Base-by-base conservation (phyloP, 2,797 vertebrate species). In the Gymnothorax reevesii region DNA sequence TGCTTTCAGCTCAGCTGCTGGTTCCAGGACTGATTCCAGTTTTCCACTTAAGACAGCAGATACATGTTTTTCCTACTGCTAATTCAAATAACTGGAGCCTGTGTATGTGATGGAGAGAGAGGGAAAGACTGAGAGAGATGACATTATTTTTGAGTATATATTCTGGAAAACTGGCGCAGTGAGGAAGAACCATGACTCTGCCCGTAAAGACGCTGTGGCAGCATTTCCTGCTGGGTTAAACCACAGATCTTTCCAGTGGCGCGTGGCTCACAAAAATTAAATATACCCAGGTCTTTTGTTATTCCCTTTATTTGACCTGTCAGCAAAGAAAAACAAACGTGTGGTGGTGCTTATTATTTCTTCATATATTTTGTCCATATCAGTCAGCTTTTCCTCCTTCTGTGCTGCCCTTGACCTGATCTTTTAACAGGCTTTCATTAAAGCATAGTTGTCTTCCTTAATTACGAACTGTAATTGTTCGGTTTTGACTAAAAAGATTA, bases 101-200 rank as follows among this genome's bases (percentile, higher is more conserved):
- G 75, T 54, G 49, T 20, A 22, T 17, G 49, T 6, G 71, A 42
- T 42, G 33, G 62, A 66, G 22, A 75, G 69, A 69, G 66, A 71
- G n/a, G 27, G 66, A 71, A 25, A 75, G 33, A 75, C 27, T 49
- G 71, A 73, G 86, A 10, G 82, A 66, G 82, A 88, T 90, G 90
- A 93, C 83, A 91, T 88, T 25, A 84, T 86, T 88, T 71, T 57
- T 86, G 86, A 10, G 86, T 88, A 88, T 82, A n/a, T 89, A 92
- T 91, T 93, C 93, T 89, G 91, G 93, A 93, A 93, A 91, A 85
- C 89, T 90, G 92, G 92, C 90, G 89, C 90, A 2, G 60, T 64
- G 71, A 85, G 89, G 85, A 87, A 90, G 84, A 88, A 83, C 49
- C 57, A 57, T 84, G 52, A 42, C 10, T 3, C 64, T 94, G 91